These are phyloP conservation scores for Microctonus hyperodae DNA, from an alignment of 2,888 invertebrate species.

Conservation along the genomic window DNA sequence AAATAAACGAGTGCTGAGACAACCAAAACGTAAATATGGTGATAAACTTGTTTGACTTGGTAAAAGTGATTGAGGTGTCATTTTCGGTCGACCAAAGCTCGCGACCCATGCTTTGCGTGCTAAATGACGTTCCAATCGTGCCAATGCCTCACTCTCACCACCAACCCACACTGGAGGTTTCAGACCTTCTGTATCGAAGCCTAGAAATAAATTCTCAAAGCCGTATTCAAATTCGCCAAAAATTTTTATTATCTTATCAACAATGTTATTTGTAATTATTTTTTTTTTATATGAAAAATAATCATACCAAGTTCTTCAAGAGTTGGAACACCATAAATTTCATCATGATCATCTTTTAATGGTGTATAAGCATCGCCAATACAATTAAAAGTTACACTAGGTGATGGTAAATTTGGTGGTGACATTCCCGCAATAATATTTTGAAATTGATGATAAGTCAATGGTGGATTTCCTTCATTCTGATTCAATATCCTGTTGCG, in stretches of 20 bases:
- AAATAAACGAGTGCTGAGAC: conserved; percentile 82
- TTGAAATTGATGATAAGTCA: conserved; percentile 89
- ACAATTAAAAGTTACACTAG: conserved; percentile 66
- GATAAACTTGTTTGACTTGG: conserved; percentile 86
- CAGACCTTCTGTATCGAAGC: conserved; percentile 79
- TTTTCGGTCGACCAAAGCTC: conserved; percentile 87
- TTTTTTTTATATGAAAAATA: background rate
- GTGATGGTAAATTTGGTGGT: conserved; percentile 73
- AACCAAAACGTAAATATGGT: conserved; percentile 86
- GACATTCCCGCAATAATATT: conserved; percentile 80
- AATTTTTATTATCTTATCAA: too few relatives aligned
- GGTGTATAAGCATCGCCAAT: conserved; percentile 75
- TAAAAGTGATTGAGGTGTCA: conserved; percentile 85
- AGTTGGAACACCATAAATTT: conserved; percentile 83
- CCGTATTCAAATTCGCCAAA: conserved; percentile 6
- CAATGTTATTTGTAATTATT: background rate
- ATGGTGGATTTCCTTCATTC: conserved; percentile 81
- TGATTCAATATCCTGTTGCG: conserved; percentile 77
- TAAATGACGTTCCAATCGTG: conserved; percentile 78
- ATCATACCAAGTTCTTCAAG: conserved; percentile 79
- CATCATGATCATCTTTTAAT: conserved; percentile 78
- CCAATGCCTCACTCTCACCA: conserved; percentile 78
- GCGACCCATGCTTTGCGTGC: conserved; percentile 90
- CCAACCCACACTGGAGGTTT: conserved; percentile 80
- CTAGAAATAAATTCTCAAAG: conserved; percentile 57